Base-by-base conservation (phyloP, 2,888 invertebrate genomes). In the Drosophila peninsularis region DNA sequence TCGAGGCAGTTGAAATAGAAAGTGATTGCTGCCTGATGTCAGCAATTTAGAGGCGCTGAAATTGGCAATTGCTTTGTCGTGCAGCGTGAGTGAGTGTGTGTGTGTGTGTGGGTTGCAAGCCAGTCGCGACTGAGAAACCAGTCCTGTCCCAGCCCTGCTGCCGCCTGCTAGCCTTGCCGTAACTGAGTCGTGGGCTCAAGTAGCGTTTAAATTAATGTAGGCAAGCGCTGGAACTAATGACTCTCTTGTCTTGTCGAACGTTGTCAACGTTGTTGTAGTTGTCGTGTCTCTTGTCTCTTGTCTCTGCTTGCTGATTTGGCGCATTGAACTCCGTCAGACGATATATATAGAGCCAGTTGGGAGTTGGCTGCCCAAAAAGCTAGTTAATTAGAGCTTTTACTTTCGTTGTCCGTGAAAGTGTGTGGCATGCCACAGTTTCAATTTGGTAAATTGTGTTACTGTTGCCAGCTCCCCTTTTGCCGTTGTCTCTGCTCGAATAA, bases 151-250 rank as follows among this genome's bases (percentile, higher is more conserved):
- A n/a, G 55, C 19, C 10, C 14, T 32, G 17, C 41, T 30, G 42
- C 54, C 24, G 7, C 30, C 39, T 30, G 27, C 39, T 75, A 57
- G 64, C 62, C 27, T 27, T 21, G 24, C 37, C 17, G 69, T 67
- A 64, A 19, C 24, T 24, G 60, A 71, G 72, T 54, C 73, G 75
- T 64, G 72, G 70, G 72, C 75, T 44, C 61, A 82, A 77, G 88
- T 84, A 81, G 83, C 82, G 70, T 60, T 76, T 67, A 73, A 82
- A 81, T 88, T 88, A 85, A 77, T 81, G 77, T 78, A 73, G 83
- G 75, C 89, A 88, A 83, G 78, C 77, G 70, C 82, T 86, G 88
- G 88, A 89, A 88, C 88, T 89, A 89, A 88, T 88, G 81, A 71
- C 77, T 66, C 64, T 73, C 55, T 75, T 75, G 73, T 75, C 68